These are phyloP conservation scores for Dolichopus griseipennis DNA, from an alignment of 2,888 invertebrate species.

Conservation along the genomic window DNA sequence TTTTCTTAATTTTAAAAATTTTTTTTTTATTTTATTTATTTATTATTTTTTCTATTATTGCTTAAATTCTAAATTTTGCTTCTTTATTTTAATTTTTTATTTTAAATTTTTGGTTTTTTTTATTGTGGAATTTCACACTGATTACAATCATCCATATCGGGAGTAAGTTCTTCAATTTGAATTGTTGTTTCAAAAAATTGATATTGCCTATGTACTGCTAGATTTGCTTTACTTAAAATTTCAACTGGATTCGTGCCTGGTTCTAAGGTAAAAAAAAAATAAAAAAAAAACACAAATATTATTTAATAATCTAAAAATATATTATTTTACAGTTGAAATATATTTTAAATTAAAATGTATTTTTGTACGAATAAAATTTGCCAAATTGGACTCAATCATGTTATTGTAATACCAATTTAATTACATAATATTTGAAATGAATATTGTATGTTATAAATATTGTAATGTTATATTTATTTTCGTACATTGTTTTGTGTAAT, in stretches of 20 bases:
- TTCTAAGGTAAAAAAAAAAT: conserved; percentile 45
- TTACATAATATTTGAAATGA: too few relatives aligned
- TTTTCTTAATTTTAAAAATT: too few relatives aligned
- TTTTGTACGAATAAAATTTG: too few relatives aligned
- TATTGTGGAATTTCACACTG: conserved; percentile 67
- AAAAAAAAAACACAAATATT: neutral
- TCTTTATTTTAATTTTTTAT: neutral
- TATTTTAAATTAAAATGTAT: too few relatives aligned
- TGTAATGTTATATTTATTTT: too few relatives aligned
- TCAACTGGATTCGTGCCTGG: conserved; percentile 67
- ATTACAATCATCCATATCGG: conserved; percentile 77
- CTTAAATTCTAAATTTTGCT: neutral
- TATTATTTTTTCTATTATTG: too few relatives aligned
- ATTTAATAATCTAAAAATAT: neutral
- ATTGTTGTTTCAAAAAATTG: conserved; percentile 90
- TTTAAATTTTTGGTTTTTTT: neutral
- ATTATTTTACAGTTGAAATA: too few relatives aligned
- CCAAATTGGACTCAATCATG: too few relatives aligned
- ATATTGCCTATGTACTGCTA: conserved; percentile 74
- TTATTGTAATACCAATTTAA: too few relatives aligned
- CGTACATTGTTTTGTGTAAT: too few relatives aligned
- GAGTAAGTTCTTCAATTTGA: conserved; percentile 86
- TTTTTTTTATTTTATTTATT: too few relatives aligned
- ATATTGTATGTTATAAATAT: too few relatives aligned
- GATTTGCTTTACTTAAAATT: conserved; percentile 70